phyloP scores from a whole-genome alignment of 2,888 invertebrate species.

The Caenorhabditis macrosperma region DNA sequence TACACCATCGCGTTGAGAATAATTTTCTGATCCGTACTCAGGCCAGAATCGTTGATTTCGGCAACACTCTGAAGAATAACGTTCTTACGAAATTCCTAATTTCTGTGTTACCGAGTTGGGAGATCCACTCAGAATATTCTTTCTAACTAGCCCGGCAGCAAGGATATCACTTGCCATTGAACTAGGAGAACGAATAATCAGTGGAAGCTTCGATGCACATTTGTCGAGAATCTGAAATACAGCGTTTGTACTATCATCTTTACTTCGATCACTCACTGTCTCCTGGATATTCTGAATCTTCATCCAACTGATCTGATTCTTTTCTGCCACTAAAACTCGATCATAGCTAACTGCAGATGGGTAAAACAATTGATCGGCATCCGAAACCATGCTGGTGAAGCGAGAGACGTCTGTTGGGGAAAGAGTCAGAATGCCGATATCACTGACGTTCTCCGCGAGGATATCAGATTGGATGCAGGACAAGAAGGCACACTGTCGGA shows the following conservation, averaged over 20 bases:
- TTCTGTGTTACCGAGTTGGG: too few relatives aligned
- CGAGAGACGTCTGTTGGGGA: conserved; percentile 6
- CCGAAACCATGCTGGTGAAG: conserved; percentile 30
- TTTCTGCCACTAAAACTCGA: conserved; percentile 32
- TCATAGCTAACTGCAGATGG: conserved; percentile 42
- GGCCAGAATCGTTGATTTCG: neutral
- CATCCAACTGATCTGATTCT: conserved; percentile 3
- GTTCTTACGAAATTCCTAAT: too few relatives aligned
- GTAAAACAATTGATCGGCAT: conserved; percentile 57
- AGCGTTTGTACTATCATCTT: too few relatives aligned
- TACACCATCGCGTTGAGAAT: conserved; percentile 45
- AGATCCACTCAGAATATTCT: conserved; percentile 37
- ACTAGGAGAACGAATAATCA: conserved; percentile 11
- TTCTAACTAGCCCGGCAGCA: conserved; percentile 39
- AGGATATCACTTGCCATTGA: conserved; percentile 7
- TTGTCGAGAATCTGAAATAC: conserved; percentile 38
- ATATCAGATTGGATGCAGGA: conserved; percentile 42
- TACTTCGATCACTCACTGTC: too few relatives aligned
- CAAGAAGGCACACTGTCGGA: conserved; percentile 44
- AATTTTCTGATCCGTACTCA: conserved; percentile 10
- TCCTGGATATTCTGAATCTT: conserved; percentile 37
- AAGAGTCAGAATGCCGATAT: conserved; percentile 30
- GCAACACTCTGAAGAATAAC: conserved; percentile 6
- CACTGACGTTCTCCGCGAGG: neutral
- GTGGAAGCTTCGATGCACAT: conserved; percentile 12